A percentile compares a stretch with the other conserved stretches of the same genome.
phyloP scores from a whole-genome alignment of 2,113 vertebrate species.

The Sterrhoptilus dennistouni region DNA sequence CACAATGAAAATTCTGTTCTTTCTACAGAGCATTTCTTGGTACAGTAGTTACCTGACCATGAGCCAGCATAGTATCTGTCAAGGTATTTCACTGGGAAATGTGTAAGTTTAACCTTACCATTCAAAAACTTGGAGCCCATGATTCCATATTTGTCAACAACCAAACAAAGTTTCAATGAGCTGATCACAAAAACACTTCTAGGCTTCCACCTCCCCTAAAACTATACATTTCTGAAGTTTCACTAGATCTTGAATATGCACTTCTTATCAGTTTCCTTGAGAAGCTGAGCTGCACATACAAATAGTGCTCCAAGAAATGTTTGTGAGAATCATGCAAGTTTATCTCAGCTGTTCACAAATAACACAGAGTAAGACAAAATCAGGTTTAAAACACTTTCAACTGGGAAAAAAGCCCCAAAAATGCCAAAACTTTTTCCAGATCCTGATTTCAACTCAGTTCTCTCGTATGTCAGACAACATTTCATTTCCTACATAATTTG shows the following conservation, averaged over 20 bases:
- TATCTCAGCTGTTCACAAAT: not conserved
- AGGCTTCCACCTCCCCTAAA: not conserved
- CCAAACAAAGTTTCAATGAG: not conserved
- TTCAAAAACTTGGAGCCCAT: not conserved
- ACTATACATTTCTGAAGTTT: not conserved
- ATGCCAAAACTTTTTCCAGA: not conserved
- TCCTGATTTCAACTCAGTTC: not conserved
- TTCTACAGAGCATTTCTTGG: not conserved
- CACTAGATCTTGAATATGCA: not conserved
- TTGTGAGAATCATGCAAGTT: not conserved
- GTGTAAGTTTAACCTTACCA: not conserved
- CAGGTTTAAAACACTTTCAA: not conserved
- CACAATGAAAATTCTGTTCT: not conserved
- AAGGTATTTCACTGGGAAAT: not conserved
- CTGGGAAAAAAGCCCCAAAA: not conserved
- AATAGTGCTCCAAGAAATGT: not conserved
- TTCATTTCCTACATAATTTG: not conserved
- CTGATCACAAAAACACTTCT: not conserved
- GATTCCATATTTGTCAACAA: not conserved
- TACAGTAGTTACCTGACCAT: not conserved
- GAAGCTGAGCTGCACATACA: not conserved
- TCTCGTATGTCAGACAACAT: not conserved
- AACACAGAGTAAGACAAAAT: not conserved
- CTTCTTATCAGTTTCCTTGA: not conserved
- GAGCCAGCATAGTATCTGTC: not conserved